phyloP scores from a whole-genome alignment of 2,888 invertebrate species.

The Pheosia tremula region DNA sequence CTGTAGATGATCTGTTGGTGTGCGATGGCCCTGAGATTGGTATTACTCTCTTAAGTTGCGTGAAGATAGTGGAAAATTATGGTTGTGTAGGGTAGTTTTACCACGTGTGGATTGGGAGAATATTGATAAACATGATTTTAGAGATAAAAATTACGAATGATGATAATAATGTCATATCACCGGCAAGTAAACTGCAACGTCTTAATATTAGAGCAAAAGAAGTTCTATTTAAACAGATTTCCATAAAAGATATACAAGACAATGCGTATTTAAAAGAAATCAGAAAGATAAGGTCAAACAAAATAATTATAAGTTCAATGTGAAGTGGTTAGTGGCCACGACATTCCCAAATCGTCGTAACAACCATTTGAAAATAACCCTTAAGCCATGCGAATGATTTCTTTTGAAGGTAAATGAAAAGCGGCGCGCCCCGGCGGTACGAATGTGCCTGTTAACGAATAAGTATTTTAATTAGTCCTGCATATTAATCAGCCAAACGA shows the following conservation, averaged over 20 bases:
- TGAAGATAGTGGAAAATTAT: neutral
- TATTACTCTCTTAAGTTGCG: conserved; percentile 1
- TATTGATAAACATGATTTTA: too few species aligned
- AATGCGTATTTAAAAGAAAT: too few species aligned
- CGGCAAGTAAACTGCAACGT: too few species aligned
- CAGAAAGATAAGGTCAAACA: too few species aligned
- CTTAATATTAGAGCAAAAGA: too few species aligned
- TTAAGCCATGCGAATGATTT: conserved; percentile 30
- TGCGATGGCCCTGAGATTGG: neutral
- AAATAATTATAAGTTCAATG: neutral
- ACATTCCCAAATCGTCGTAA: neutral
- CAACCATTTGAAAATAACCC: neutral
- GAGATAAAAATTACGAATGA: too few species aligned
- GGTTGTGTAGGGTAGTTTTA: neutral
- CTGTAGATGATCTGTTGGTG: conserved; percentile 1
- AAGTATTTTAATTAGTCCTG: conserved; percentile 58
- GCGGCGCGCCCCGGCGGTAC: conserved; percentile 32
- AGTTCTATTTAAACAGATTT: too few species aligned
- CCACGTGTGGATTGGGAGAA: too few species aligned
- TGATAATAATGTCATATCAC: too few species aligned
- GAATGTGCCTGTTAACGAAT: conserved; percentile 35
- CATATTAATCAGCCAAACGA: conserved; percentile 57
- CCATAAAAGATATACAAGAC: too few species aligned
- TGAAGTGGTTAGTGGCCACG: neutral
- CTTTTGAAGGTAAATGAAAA: conserved; percentile 37